Evolutionary conservation across 2,888 invertebrate species (phyloP).

Genomic region (Girardia tigrina): DNA sequence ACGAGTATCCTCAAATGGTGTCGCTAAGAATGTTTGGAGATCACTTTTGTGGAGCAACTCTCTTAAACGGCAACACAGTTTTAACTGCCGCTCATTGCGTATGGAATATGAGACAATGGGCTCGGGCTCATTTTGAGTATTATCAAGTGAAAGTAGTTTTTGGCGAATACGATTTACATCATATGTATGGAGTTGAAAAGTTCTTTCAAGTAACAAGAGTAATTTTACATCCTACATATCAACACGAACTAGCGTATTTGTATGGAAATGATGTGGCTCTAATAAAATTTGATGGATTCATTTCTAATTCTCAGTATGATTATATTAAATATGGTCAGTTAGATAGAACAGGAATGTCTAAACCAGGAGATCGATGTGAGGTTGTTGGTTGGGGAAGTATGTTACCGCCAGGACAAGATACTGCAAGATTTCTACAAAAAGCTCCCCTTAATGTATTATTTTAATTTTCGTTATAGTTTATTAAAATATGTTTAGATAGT

Average conservation of each 20-base stretch:
- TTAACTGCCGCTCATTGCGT: slow-evolving; percentile 44
- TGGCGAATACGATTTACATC: neutral
- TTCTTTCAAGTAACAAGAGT: slow-evolving; percentile 25
- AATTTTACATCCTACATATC: neutral
- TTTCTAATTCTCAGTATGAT: neutral
- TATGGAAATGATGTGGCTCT: slow-evolving; percentile 20
- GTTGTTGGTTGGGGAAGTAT: slow-evolving; percentile 23
- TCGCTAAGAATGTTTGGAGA: neutral
- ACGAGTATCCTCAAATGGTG: slow-evolving; percentile 25
- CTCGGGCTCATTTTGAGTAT: neutral
- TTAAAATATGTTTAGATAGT: too few relatives aligned
- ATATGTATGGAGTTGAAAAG: neutral
- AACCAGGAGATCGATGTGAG: neutral
- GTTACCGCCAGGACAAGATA: neutral
- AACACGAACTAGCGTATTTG: neutral
- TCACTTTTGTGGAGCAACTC: slow-evolving; percentile 38
- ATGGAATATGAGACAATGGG: neutral
- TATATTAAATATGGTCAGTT: neutral
- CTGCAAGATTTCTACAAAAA: slow-evolving; percentile 12
- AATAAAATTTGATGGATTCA: neutral
- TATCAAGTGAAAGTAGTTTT: neutral
- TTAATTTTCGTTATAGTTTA: too few relatives aligned
- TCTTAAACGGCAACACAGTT: slow-evolving; percentile 40
- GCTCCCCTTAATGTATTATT: neutral
- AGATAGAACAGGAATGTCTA: neutral